phyloP scores from a whole-genome alignment of 53 echinoderm and acorn worm species.

The Patiria pectinifera region DNA sequence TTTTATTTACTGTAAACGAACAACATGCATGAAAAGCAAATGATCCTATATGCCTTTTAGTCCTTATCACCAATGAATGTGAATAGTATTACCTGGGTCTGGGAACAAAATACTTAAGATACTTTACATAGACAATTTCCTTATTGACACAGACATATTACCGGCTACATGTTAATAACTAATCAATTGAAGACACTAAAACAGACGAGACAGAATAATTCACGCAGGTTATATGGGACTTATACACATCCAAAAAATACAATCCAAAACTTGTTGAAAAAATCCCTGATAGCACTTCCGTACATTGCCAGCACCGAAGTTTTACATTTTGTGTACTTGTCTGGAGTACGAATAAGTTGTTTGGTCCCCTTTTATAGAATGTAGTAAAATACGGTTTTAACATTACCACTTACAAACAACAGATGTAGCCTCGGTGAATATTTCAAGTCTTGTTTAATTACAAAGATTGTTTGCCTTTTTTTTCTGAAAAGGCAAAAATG shows the following conservation, averaged over 20 bases:
- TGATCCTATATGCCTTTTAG: not conserved
- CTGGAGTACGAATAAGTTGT: not conserved
- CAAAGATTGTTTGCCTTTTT: not conserved
- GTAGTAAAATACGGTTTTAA: not conserved
- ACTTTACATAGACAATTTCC: not conserved
- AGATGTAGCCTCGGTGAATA: not conserved
- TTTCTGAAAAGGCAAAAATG: not conserved
- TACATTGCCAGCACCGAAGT: slow-evolving; percentile 3
- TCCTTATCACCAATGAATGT: not conserved
- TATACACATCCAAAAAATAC: not conserved
- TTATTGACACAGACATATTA: not conserved
- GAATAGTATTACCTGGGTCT: not conserved
- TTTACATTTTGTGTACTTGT: not conserved
- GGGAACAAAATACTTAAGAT: not conserved
- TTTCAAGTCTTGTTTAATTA: not conserved
- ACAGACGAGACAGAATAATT: not conserved
- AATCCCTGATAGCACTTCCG: slow-evolving; percentile 43
- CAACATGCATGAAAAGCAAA: no score
- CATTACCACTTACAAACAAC: not conserved
- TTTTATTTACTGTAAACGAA: no score
- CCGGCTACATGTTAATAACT: not conserved
- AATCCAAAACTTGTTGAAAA: not conserved
- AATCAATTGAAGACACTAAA: not conserved
- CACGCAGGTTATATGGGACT: not conserved
- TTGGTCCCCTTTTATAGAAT: slow-evolving; percentile 12